A percentile compares a stretch with the other conserved stretches of the same genome.
Evolutionary conservation across 2,888 invertebrate genomes (phyloP).

Genomic region (Dasypolia templi): DNA sequence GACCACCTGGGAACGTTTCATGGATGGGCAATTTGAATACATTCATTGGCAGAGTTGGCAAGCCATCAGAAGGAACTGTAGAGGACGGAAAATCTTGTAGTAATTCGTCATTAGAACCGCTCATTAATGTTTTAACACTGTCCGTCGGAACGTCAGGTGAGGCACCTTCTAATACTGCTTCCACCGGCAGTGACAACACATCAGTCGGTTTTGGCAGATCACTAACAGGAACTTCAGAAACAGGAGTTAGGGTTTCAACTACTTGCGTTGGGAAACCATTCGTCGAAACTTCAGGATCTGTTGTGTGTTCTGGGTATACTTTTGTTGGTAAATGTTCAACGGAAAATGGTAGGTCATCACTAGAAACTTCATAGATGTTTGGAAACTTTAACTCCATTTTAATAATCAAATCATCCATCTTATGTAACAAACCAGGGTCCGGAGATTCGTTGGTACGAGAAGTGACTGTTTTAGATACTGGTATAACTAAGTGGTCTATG

Average conservation of each 20-base stretch:
- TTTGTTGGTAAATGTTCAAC: not conserved
- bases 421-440: not conserved
- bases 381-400: slow-evolving; percentile 18
- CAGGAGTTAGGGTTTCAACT: not conserved
- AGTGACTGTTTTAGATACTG: not conserved
- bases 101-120: not conserved
- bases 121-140: not conserved
- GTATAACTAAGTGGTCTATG: slow-evolving; percentile 10
- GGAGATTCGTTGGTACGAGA: not conserved
- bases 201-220: not conserved
- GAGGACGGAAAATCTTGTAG: not conserved
- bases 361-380: not conserved
- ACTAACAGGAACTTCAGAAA: not conserved
- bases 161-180: not conserved
- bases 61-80: not conserved
- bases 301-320: too few relatives aligned
- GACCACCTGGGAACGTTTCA: not conserved
- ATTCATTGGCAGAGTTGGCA: not conserved
- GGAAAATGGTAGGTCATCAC: not conserved
- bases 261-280: not conserved
- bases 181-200: not conserved
- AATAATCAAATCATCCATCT: not conserved
- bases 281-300: not conserved
- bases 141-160: not conserved
- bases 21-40: not conserved